These are phyloP conservation scores for Drosophila funebris DNA, from an alignment of 1,140 invertebrate species.

Conservation along the genomic window DNA sequence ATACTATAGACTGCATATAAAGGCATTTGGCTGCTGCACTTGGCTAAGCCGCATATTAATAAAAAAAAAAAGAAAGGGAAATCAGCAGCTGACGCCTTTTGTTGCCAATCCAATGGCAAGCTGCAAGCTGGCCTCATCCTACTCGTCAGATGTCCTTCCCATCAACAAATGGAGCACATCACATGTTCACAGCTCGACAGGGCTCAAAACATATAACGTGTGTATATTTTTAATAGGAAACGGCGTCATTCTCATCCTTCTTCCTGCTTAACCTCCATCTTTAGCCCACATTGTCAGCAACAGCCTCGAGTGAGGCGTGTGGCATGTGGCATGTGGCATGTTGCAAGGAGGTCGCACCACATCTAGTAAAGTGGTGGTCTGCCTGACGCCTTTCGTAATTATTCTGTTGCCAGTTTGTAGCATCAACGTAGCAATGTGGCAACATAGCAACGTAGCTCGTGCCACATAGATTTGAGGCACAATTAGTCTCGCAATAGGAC, in stretches of 20 bases:
- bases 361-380: slow-evolving; percentile 20
- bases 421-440: too few relatives aligned
- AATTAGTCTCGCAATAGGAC: slow-evolving; percentile 15
- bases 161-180: too few relatives aligned
- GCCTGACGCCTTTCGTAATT: slow-evolving; percentile 36
- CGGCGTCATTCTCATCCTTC: slow-evolving; percentile 27
- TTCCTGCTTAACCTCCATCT: background rate
- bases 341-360: background rate
- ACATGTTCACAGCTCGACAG: slow-evolving; percentile 9
- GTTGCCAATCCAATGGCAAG: slow-evolving; percentile 28
- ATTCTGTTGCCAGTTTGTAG: slow-evolving; percentile 24
- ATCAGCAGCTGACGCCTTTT: slow-evolving; percentile 48
- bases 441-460: too few relatives aligned
- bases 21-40: slow-evolving; percentile 15
- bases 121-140: slow-evolving; percentile 13
- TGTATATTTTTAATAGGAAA: slow-evolving; percentile 45
- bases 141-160: too few relatives aligned
- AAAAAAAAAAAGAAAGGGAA: too few relatives aligned
- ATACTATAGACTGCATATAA: background rate
- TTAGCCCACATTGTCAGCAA: slow-evolving; percentile 6
- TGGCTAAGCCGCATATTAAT: slow-evolving; percentile 41
- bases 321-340: background rate
- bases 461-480: slow-evolving; percentile 8
- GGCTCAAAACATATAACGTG: slow-evolving; percentile 4
- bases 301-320: slow-evolving; percentile 4